Percentiles rank a stretch among this genome's conserved stretches.
Evolutionary conservation across 2,888 invertebrate species (phyloP).

Genomic region (Brenthis ino): DNA sequence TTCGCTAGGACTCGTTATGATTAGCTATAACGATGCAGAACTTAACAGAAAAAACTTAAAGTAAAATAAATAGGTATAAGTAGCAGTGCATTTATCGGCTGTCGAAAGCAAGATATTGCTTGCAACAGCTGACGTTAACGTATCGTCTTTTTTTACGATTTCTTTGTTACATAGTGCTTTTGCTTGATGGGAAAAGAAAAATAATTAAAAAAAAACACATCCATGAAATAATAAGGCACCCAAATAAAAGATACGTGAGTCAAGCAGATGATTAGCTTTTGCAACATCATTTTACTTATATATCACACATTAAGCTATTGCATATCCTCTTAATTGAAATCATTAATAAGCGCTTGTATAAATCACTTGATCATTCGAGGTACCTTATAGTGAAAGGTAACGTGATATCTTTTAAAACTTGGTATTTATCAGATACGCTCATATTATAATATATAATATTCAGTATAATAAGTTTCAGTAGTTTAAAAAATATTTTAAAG

Average conservation of each 20-base stretch:
- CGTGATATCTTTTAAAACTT: too few species aligned
- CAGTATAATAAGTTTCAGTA: not conserved
- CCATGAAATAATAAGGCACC: constrained; percentile 26
- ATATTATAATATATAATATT: too few species aligned
- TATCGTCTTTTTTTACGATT: constrained; percentile 1
- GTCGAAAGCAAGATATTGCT: constrained; percentile 26
- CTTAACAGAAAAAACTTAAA: constrained; percentile 46
- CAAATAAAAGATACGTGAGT: constrained; percentile 18
- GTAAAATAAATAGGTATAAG: constrained; percentile 45
- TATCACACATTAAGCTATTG: not conserved
- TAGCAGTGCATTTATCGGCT: constrained; percentile 46
- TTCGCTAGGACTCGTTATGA: constrained; percentile 77
- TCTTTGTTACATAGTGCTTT: constrained; percentile 17
- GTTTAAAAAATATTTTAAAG: constrained; percentile 1
- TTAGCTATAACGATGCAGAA: constrained; percentile 52
- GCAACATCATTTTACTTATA: constrained; percentile 8
- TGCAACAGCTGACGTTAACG: constrained; percentile 16
- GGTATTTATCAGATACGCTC: too few species aligned
- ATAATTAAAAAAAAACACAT: constrained; percentile 21
- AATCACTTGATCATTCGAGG: too few species aligned
- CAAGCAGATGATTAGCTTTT: constrained; percentile 24
- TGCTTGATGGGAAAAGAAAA: constrained; percentile 29
- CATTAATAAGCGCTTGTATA: too few species aligned
- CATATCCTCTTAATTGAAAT: not conserved
- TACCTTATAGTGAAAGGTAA: too few species aligned